Conservation (phyloP, 1,140 invertebrate species). For the Drosophila baimaii region DNA sequence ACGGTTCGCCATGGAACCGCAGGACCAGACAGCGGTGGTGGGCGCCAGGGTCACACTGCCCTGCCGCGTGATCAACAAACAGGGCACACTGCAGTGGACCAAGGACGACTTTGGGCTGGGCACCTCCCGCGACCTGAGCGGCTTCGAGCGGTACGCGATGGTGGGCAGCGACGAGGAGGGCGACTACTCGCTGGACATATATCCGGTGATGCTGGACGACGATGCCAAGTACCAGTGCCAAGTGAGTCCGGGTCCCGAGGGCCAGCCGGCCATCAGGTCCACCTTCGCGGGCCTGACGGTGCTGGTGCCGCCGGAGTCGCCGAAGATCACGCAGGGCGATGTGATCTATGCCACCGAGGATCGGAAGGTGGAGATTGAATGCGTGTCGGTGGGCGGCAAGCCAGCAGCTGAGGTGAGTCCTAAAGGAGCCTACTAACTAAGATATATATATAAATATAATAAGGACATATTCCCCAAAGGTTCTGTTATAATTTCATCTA, state of each 20-base stretch:
- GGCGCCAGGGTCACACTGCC: conserved; percentile 89
- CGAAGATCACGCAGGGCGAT: conserved; percentile 89
- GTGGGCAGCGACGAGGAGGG: conserved; percentile 92
- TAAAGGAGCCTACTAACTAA: too few species aligned
- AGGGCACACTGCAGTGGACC: conserved; percentile 93
- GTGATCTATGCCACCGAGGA: conserved; percentile 90
- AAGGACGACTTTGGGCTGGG: conserved; percentile 93
- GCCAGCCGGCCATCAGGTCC: conserved; percentile 88
- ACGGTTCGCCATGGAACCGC: conserved; percentile 92
- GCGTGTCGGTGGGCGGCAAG: conserved; percentile 90
- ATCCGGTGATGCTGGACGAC: conserved; percentile 90
- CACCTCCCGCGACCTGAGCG: conserved; percentile 89
- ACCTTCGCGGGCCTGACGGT: conserved; percentile 89
- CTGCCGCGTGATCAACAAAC: conserved; percentile 90
- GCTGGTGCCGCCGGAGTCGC: conserved; percentile 90
- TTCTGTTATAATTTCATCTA: too few species aligned
- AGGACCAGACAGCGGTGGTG: conserved; percentile 90
- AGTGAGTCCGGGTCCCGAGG: conserved; percentile 88
- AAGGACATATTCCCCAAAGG: too few species aligned
- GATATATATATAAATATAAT: too few species aligned
- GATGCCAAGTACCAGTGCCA: conserved; percentile 92
- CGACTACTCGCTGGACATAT: conserved; percentile 90
- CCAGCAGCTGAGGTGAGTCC: conserved; percentile 90
- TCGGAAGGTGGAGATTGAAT: conserved; percentile 90
- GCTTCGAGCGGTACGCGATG: conserved; percentile 93